These are phyloP conservation scores for Ranitomeya variabilis DNA, from an alignment of 2,113 vertebrate genomes.

Conservation along the genomic window DNA sequence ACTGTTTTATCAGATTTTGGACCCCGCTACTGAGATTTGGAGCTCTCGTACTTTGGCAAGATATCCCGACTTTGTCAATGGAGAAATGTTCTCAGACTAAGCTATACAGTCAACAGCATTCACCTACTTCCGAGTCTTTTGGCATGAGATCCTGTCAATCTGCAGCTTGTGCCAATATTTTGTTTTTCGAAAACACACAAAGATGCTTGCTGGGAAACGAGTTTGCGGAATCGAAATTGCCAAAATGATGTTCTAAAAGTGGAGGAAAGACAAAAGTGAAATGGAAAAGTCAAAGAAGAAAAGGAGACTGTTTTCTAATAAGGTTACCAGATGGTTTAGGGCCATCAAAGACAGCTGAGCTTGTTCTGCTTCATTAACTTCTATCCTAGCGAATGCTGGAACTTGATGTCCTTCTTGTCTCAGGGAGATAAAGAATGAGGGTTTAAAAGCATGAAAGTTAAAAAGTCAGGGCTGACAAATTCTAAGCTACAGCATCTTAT, in stretches of 20 bases:
- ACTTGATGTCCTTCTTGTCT: slow-evolving; percentile 54
- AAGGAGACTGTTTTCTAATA: slow-evolving; percentile 54
- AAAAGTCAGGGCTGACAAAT: slow-evolving; percentile 37
- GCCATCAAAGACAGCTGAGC: slow-evolving; percentile 59
- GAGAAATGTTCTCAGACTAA: slow-evolving; percentile 50
- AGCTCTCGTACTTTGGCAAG: slow-evolving; percentile 48
- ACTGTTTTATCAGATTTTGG: slow-evolving; percentile 54
- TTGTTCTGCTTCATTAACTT: slow-evolving; percentile 57
- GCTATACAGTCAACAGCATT: slow-evolving; percentile 48
- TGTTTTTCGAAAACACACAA: slow-evolving; percentile 52
- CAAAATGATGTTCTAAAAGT: slow-evolving; percentile 15
- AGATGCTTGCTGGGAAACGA: slow-evolving; percentile 40
- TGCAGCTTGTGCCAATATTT: slow-evolving; percentile 34
- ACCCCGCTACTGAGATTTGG: slow-evolving; percentile 46
- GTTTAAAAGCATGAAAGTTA: slow-evolving; percentile 53
- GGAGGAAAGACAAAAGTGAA: background rate
- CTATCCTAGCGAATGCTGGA: slow-evolving; percentile 52
- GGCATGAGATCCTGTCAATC: slow-evolving; percentile 33
- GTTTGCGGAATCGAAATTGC: background rate
- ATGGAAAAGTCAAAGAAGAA: slow-evolving; percentile 46
- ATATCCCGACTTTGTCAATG: slow-evolving; percentile 43
- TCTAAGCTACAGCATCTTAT: slow-evolving; percentile 23
- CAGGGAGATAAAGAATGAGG: slow-evolving; percentile 54
- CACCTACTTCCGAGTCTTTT: slow-evolving; percentile 37
- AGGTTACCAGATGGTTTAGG: slow-evolving; percentile 57